Conservation (phyloP, 2,113 vertebrate genomes). For the Pontoporia blainvillei region DNA sequence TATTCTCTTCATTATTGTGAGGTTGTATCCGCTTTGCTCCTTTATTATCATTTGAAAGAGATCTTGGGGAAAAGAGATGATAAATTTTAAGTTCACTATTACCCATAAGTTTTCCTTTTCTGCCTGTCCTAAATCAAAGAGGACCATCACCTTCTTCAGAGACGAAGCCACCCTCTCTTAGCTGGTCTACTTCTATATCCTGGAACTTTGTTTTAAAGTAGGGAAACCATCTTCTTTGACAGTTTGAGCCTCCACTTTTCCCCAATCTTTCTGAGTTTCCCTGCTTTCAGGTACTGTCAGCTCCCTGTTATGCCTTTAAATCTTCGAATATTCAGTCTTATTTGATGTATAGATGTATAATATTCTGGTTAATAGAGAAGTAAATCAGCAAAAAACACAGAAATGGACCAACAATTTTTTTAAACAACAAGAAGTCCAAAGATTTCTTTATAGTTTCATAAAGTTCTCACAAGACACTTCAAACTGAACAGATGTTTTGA, state of each 20-base stretch:
- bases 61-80: neutral
- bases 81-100: neutral
- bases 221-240: neutral
- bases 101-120: neutral
- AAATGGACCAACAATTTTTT: neutral
- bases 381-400: constrained; percentile 20
- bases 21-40: neutral
- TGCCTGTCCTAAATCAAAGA: neutral
- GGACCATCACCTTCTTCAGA: neutral
- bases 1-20: neutral
- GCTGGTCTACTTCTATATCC: neutral
- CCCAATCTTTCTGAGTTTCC: neutral
- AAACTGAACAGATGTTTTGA: neutral
- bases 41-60: neutral
- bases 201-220: neutral
- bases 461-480: neutral
- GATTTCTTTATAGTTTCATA: neutral
- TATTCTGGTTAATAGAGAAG: constrained; percentile 44
- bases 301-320: neutral
- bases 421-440: neutral
- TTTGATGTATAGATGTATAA: constrained; percentile 32
- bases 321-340: constrained; percentile 2
- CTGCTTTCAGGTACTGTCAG: constrained; percentile 12
- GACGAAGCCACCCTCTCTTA: neutral
- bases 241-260: neutral